A percentile compares a stretch with the other conserved stretches of the same genome.
Conservation (phyloP, 2,888 invertebrate species). For the Leptogaster cylindrica region DNA sequence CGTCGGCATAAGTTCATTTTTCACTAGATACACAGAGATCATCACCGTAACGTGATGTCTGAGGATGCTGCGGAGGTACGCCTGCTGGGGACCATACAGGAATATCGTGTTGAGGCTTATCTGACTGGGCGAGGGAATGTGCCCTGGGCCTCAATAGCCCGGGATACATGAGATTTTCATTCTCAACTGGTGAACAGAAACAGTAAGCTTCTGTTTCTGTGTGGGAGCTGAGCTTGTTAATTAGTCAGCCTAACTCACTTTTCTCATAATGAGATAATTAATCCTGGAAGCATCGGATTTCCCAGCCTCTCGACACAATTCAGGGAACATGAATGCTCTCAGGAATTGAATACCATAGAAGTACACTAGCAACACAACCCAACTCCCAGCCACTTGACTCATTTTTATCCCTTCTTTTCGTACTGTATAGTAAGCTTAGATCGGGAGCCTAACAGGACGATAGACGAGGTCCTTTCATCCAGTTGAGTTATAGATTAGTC, state of each 20-base stretch:
- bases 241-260: constrained; percentile 48
- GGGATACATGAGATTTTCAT: constrained; percentile 42
- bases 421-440: neutral
- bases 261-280: constrained; percentile 62
- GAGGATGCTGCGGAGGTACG: neutral
- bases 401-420: constrained; percentile 24
- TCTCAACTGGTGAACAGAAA: constrained; percentile 11
- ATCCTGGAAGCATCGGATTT: constrained; percentile 62
- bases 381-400: neutral
- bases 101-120: constrained; percentile 30
- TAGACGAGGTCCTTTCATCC: constrained; percentile 37
- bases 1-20: constrained; percentile 36
- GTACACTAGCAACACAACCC: neutral
- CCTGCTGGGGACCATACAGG: neutral
- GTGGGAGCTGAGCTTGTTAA: constrained; percentile 42
- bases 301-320: constrained; percentile 47
- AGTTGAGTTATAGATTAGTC: constrained; percentile 43
- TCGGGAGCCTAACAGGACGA: neutral
- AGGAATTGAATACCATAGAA: constrained; percentile 29
- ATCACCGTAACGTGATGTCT: constrained; percentile 28
- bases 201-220: constrained; percentile 10
- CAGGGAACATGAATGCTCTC: constrained; percentile 31
- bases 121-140: constrained; percentile 22
- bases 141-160: constrained; percentile 23
- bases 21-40: constrained; percentile 36